Base-by-base conservation (phyloP, 2,113 vertebrate genomes). In the Colinus virginianus region DNA sequence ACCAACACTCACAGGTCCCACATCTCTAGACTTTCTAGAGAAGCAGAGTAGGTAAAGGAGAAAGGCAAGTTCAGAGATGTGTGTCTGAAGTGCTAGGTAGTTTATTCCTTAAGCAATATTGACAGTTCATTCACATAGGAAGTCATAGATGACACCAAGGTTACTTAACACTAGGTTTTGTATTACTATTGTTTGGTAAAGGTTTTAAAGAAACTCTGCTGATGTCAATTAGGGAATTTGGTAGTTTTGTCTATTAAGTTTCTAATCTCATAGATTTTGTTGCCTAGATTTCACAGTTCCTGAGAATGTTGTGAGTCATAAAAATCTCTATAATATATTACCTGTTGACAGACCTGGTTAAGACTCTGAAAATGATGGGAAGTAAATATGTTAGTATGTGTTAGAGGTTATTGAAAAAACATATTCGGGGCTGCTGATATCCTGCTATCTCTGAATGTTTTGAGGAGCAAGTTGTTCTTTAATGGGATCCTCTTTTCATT, bases 401-500 rank as follows among this genome's bases (percentile, higher is more conserved):
- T 58, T 70, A 88, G 72, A 94, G 93, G 93, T 93, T 95, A 80
- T 32, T 84, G 23, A 45, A 84, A 88, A 94, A 62, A 11, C 5
- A 0, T 78, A 67, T 83, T 93, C 42, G 78, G 79, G 38, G 59
- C 62, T 84, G 69, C 83, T 81, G 77, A 61, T 83, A 68, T 78
- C 90, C 56, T 68, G 30, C 78, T 93, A 51, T 84, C 83, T 78
- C 1, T 40, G 26, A 26, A 49, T 90, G 66, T 68, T 88, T 90
- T 91, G 87, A 95, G 86, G 90, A 90, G 69, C 0, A 1, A 68
- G 43, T 68, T 76, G 38, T 71, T 72, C 85, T 86, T 72, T 84
- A 84, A 88, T 75, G 82, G 83, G 80, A 91, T 85, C 46, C 28
- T 87, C 82, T 90, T 95, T 93, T 93, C 88, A 88, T 49, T 64